Conservation (phyloP, 1,140 invertebrate species). For the Manduca sexta region DNA sequence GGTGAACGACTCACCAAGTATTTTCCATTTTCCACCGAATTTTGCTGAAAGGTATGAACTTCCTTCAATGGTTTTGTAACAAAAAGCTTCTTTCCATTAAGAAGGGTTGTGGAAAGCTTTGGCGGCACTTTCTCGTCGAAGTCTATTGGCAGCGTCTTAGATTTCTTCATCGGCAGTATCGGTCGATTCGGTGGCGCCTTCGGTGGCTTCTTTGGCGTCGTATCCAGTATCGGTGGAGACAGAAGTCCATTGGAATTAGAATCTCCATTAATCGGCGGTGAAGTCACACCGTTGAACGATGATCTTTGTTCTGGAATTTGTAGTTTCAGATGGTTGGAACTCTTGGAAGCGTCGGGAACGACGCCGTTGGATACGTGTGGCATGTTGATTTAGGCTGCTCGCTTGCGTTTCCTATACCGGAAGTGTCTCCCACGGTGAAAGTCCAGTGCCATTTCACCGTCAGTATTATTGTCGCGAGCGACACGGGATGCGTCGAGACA, state of each 20-base stretch:
- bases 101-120: conserved; percentile 35
- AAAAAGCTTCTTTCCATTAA: conserved; percentile 56
- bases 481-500: conserved; percentile 54
- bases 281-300: conserved; percentile 34
- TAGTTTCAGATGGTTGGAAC: conserved; percentile 34
- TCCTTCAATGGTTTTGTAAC: conserved; percentile 67
- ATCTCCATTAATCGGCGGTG: conserved; percentile 27
- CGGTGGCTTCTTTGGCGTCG: conserved; percentile 56
- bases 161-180: conserved; percentile 64
- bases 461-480: conserved; percentile 55
- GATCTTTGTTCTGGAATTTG: conserved; percentile 44
- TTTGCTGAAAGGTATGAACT: conserved; percentile 53
- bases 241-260: conserved; percentile 43
- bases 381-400: conserved; percentile 39
- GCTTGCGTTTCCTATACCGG: conserved; percentile 59
- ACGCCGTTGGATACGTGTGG: conserved; percentile 32
- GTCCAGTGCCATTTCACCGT: conserved; percentile 63
- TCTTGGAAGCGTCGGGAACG: conserved; percentile 18
- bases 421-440: conserved; percentile 51
- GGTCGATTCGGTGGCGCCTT: conserved; percentile 43
- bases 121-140: conserved; percentile 56
- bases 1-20: conserved; percentile 52
- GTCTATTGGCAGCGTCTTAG: conserved; percentile 64
- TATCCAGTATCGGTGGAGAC: conserved; percentile 54
- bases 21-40: conserved; percentile 37